Evolutionary conservation across 1,140 invertebrate species (phyloP), one percentile per base, ranked within the genome.

Genomic region (Drosophila pandora): DNA sequence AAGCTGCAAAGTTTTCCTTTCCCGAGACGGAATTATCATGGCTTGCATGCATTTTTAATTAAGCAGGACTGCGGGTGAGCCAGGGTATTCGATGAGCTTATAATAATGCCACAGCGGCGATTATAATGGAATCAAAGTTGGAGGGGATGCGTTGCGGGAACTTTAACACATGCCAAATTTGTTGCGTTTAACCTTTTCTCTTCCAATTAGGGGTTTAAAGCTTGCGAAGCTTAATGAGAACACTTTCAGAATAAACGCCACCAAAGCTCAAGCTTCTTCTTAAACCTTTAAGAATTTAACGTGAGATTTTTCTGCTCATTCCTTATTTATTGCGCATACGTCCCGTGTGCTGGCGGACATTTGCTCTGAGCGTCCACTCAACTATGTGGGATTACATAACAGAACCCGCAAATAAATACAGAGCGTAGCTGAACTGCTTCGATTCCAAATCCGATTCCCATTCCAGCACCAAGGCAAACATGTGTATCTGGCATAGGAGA

Each of bases 341-440:
- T 23, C 43, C 62, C 60, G 59, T 17, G 25, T 53, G 49, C 43
- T 25, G 59, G 23, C 53, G 48, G 32, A 32, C 43, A 39, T 41
- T 41, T 41, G 75, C 62, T 61, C 43, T 45, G 56, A 80, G 82
- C 60, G 45, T 58, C 68, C 67, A 32, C 48, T 69, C 73, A 64
- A 49, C 52, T 68, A 62, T 71, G 48, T 67, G 53, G 52, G 76
- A 84, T 84, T 84, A 84, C 76, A 60, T 69, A 82, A 87, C 72
- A 72, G 53, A 76, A 79, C 61, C 71, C 67, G 54, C 68, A 88
- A 74, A 79, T 88, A 88, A 88, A 88, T 88, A 76, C 60, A 76
- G 64, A 75, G 60, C 76, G 58, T 57, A 50, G 52, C 61, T 57
- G 37, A 54, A 49, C 67, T 58, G 41, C 64, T 53, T 54, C 61